Evolutionary conservation across 1,140 invertebrate genomes (phyloP), one percentile per base, ranked within the genome.

Genomic region (Drosophila nikananu): DNA sequence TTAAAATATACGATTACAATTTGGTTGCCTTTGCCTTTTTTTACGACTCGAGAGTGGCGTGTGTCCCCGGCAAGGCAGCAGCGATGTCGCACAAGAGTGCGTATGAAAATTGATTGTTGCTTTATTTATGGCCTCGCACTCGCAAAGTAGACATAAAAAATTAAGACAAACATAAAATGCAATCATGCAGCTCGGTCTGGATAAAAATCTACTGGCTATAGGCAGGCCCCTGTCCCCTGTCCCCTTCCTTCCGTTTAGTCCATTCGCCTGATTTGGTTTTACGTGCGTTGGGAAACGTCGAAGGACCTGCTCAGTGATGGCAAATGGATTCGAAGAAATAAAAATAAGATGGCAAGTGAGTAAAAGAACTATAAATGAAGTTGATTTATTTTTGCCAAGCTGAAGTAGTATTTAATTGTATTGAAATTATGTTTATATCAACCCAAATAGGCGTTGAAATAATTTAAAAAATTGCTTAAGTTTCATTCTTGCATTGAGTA

Each of bases 61-160:
- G 55, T 55, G 52, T 55, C 52, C 52, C 52, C 52, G 32, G 32
- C 52, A 23, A 39, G 32, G 32, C 52, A 17, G 52, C 73, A 17
- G 52, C 73, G 62, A 84, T 87, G 80, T 77, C 81, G 86, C 77
- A 84, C 81, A 81, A 89, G 78, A 66, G 78, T 80, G 81, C 86
- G 86, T 86, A 90, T 90, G 86, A 90, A 90, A 90, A 90, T 90
- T 90, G 86, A 90, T 90, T 89, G 78, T 90, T 90, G 81, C 75
- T 65, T 89, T 89, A 89, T 89, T 89, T 89, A 89, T 89, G 82
- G 48, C 60, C 61, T 55, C 75, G 66, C 78, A 75, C 81, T 84
- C 61, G 64, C 70, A 79, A 81, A 87, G 86, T 89, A 87, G 81
- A 84, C 86, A 90, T 89, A 89, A 89, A 89, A 89, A 89, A 89